phyloP scores from a whole-genome alignment of 2,888 invertebrate species.

The Zele albiditarsus region DNA sequence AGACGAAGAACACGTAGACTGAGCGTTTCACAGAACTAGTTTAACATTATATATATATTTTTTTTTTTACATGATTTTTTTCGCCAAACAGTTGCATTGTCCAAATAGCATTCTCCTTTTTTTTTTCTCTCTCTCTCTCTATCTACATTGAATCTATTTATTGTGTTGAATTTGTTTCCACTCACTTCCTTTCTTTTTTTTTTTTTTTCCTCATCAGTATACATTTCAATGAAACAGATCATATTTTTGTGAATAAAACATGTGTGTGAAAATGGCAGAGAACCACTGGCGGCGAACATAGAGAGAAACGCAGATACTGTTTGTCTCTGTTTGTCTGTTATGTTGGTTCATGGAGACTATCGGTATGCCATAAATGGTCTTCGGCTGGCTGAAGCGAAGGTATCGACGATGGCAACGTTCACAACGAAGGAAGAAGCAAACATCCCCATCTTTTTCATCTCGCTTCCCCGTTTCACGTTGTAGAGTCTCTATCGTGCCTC shows the following conservation, averaged over 20 bases:
- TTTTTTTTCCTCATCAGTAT: background rate
- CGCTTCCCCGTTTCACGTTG: conserved; percentile 22
- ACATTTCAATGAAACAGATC: no score
- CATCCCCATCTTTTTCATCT: conserved; percentile 45
- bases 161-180: no score
- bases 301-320: conserved; percentile 37
- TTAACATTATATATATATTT: conserved; percentile 10
- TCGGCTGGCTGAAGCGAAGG: conserved; percentile 45
- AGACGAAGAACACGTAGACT: background rate
- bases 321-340: conserved; percentile 30
- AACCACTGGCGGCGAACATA: conserved; percentile 33
- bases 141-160: no score
- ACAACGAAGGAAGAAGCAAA: conserved; percentile 42
- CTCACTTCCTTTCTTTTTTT: background rate
- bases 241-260: background rate
- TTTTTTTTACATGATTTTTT: background rate
- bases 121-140: no score
- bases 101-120: no score
- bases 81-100: no score
- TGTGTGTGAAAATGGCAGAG: background rate
- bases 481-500: conserved; percentile 35
- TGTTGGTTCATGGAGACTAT: conserved; percentile 48
- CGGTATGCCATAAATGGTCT: conserved; percentile 55
- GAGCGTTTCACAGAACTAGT: conserved; percentile 14
- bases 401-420: conserved; percentile 43